Base-by-base conservation (phyloP, 2,888 invertebrate genomes). In the Perithous albicinctus region DNA sequence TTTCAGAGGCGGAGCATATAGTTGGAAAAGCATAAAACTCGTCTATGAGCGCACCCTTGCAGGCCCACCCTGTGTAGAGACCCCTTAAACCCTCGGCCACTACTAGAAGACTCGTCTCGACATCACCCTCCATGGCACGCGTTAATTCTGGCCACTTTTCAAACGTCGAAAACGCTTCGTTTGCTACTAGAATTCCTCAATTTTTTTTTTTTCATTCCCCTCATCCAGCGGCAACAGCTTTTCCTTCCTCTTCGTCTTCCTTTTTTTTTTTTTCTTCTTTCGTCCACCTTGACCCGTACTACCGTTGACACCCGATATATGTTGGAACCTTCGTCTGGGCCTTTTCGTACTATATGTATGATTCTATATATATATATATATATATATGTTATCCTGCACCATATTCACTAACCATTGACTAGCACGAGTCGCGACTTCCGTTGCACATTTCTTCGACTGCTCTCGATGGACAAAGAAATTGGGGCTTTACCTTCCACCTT, bases 81-180 rank as follows among this genome's bases (percentile, higher is more conserved):
- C n/a, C 63, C 64, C 61, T 61, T 20, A 4, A n/a, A 46, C 46
- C 46, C 46, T 18, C 18, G 0, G 46, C 18, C 4, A 41, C 41
- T 46, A 18, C 1, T 1, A 18, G 46, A 2, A 38, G 48, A 48
- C 10, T 35, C 20, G 10, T 59, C 59, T 59, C 66, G 46, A 48
- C 59, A 26, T 23, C 8, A 56, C 51, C 76, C 72, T 72, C 43
- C 51, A 54, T 84, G 81, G 86, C 88, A 89, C 90, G 91, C 91
- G 89, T 89, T 90, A 91, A 91, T 91, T 91, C 90, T 87, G 87
- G 87, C 89, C 90, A 91, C 90, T 91, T 90, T 91, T 89, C 88
- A 89, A 90, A 89, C 88, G 85, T 88, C 86, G 83, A 85, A 84
- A 80, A 85, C 82, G 29, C 59, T 46, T 32, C 63, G 26, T 66